These are phyloP conservation scores for Leptosomus discolor DNA, from an alignment of 2,113 vertebrate genomes.

Conservation along the genomic window DNA sequence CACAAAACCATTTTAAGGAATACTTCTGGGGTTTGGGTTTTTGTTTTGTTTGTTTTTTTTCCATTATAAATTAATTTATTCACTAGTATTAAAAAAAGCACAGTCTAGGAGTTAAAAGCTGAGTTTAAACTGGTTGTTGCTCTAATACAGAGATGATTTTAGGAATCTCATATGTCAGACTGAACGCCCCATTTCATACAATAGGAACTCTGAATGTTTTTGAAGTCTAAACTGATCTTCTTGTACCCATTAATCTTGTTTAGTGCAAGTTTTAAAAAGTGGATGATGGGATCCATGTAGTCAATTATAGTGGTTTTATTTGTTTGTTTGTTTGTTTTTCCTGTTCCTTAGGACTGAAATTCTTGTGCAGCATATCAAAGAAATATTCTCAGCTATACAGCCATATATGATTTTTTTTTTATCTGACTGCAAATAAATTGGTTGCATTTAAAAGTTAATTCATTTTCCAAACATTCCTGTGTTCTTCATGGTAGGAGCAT, in stretches of 20 bases:
- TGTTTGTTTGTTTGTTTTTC: background rate
- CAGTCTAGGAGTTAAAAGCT: background rate
- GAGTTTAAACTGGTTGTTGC: background rate
- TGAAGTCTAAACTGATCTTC: background rate
- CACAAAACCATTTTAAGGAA: background rate
- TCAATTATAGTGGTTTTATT: background rate
- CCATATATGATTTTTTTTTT: fast-evolving
- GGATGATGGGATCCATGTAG: background rate
- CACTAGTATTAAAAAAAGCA: background rate
- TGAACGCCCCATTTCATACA: background rate
- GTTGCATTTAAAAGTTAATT: background rate
- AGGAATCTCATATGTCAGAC: background rate
- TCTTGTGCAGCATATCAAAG: background rate
- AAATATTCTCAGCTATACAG: background rate
- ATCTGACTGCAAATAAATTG: background rate
- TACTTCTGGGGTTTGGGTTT: background rate
- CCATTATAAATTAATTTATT: background rate
- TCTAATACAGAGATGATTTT: background rate
- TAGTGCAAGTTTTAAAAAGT: background rate
- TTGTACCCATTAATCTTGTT: background rate
- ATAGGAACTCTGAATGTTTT: background rate
- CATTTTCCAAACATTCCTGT: background rate
- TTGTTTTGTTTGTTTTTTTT: background rate
- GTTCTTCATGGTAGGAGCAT: background rate
- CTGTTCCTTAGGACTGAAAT: background rate